These are phyloP conservation scores for Hyles lineata DNA, from an alignment of 2,888 invertebrate species.

Conservation along the genomic window DNA sequence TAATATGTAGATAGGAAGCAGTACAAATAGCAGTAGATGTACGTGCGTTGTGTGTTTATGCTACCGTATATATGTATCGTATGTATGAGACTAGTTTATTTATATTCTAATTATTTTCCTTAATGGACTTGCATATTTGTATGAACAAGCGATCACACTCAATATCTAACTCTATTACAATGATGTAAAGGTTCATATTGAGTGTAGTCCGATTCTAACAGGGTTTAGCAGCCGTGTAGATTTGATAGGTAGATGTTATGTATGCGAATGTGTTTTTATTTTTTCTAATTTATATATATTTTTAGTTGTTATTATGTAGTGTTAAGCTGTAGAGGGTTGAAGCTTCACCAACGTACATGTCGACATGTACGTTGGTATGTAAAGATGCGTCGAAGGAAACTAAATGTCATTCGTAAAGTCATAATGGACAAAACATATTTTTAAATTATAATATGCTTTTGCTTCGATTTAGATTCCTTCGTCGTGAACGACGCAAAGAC, in stretches of 20 bases:
- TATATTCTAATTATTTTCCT: constrained; percentile 24
- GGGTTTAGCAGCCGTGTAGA: constrained; percentile 63
- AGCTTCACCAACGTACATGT: constrained; percentile 57
- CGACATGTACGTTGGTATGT: constrained; percentile 45
- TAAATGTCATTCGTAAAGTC: constrained; percentile 32
- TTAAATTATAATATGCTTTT: constrained; percentile 2
- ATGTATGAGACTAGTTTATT: constrained; percentile 48
- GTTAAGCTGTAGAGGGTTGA: constrained; percentile 65
- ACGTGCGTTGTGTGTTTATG: constrained; percentile 70
- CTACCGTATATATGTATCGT: constrained; percentile 54
- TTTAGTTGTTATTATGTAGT: constrained; percentile 54
- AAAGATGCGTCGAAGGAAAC: constrained; percentile 57
- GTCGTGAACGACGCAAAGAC: constrained; percentile 50
- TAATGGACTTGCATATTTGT: constrained; percentile 25
- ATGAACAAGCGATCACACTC: constrained; percentile 8
- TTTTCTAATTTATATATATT: constrained; percentile 52
- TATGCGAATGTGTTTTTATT: constrained; percentile 48
- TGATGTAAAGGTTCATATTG: constrained; percentile 24
- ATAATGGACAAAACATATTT: neutral
- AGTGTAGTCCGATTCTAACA: constrained; percentile 31
- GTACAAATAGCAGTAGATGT: constrained; percentile 68
- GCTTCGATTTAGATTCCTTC: constrained; percentile 48
- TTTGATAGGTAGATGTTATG: constrained; percentile 81
- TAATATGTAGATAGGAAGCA: constrained; percentile 63
- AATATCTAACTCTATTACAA: neutral